Evolutionary conservation across 2,888 invertebrate species (phyloP).

Genomic region (Keiferia lycopersicella): DNA sequence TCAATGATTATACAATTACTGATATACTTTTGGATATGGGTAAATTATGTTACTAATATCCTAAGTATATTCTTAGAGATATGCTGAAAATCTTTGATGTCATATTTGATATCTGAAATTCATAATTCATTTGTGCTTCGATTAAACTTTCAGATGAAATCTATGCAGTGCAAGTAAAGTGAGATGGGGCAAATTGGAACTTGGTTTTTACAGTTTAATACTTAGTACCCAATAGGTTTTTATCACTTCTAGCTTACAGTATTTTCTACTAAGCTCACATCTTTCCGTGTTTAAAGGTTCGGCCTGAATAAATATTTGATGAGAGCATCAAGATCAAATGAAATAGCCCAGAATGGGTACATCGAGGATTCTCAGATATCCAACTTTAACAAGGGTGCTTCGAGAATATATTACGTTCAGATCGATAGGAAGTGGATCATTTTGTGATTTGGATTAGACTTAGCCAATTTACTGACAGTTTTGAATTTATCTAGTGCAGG

Average conservation of each 20-base stretch:
- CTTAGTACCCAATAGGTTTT: too few species aligned
- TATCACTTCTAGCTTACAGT: constrained; percentile 50
- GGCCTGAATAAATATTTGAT: constrained; percentile 73
- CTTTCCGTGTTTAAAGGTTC: constrained; percentile 66
- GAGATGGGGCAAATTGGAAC: too few species aligned
- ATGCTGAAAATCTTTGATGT: too few species aligned
- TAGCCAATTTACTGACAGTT: background rate
- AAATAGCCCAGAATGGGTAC: constrained; percentile 62
- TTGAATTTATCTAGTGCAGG: background rate
- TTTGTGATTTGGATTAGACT: background rate
- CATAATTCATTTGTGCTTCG: too few species aligned
- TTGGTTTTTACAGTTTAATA: too few species aligned
- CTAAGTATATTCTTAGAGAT: too few species aligned
- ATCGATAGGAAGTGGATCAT: constrained; percentile 55
- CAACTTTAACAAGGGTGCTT: constrained; percentile 73
- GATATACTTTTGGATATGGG: too few species aligned
- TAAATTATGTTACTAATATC: too few species aligned
- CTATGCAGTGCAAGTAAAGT: too few species aligned
- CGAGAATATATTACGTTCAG: constrained; percentile 67
- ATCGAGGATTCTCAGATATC: constrained; percentile 55
- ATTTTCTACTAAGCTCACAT: constrained; percentile 52
- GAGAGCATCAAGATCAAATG: constrained; percentile 73
- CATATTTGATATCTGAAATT: too few species aligned
- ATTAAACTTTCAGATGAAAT: too few species aligned
- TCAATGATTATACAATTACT: too few species aligned